Evolutionary conservation across 2,888 invertebrate genomes (phyloP).

Genomic region (Anorthoa munda): DNA sequence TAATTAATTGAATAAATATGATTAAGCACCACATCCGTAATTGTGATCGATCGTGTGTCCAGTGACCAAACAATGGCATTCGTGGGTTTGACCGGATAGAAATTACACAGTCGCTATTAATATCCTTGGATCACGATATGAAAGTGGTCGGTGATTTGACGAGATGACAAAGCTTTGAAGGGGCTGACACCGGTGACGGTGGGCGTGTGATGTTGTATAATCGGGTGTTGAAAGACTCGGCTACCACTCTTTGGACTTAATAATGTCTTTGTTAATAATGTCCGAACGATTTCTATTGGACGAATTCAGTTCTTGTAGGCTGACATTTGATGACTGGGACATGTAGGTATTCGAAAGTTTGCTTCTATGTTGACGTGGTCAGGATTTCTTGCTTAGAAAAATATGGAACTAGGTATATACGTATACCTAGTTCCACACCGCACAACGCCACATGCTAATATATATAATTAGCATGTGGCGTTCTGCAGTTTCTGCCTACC

Average conservation of each 20-base stretch:
- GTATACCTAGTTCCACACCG: too few relatives aligned
- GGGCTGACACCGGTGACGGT: slow-evolving; percentile 54
- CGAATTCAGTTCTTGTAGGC: background rate
- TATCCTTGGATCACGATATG: slow-evolving; percentile 82
- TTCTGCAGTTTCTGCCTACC: too few relatives aligned
- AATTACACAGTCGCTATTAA: slow-evolving; percentile 74
- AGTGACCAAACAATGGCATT: slow-evolving; percentile 67
- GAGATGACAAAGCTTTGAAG: slow-evolving; percentile 70
- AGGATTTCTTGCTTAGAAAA: background rate
- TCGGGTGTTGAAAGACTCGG: slow-evolving; percentile 55
- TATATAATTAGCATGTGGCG: too few relatives aligned
- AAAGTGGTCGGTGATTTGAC: slow-evolving; percentile 74
- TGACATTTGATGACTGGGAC: background rate
- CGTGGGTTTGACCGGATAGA: slow-evolving; percentile 76
- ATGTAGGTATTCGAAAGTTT: background rate
- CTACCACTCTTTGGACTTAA: slow-evolving; percentile 46
- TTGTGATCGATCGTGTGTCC: slow-evolving; percentile 85
- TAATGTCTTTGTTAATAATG: slow-evolving; percentile 42
- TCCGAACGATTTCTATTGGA: slow-evolving; percentile 36
- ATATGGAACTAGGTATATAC: background rate
- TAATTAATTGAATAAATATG: slow-evolving; percentile 87
- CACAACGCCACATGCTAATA: too few relatives aligned
- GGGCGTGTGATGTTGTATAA: slow-evolving; percentile 56
- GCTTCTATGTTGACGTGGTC: background rate
- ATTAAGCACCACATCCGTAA: slow-evolving; percentile 87